A percentile compares a stretch with the other conserved stretches of the same genome.
phyloP scores from a whole-genome alignment of 2,888 invertebrate genomes.

The Gastracanthus pulcherrimus region DNA sequence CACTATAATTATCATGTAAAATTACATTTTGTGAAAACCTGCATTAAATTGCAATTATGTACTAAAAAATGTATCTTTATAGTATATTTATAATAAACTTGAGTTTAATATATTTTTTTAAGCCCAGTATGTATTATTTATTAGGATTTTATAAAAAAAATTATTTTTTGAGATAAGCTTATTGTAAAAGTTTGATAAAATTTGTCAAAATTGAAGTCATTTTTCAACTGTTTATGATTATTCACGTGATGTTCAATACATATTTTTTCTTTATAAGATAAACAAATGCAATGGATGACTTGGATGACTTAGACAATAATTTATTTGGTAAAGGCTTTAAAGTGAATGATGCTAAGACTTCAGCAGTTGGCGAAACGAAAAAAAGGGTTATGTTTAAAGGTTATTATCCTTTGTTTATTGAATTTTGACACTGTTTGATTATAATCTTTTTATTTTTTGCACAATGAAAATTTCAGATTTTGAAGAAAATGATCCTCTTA shows the following conservation, averaged over 20 bases:
- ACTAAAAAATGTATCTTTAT: too few relatives aligned
- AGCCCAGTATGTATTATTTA: too few relatives aligned
- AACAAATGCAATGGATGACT: constrained; percentile 59
- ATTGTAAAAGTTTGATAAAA: too few relatives aligned
- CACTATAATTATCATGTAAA: too few relatives aligned
- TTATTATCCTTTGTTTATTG: constrained; percentile 35
- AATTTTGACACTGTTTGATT: neutral
- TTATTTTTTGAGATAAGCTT: too few relatives aligned
- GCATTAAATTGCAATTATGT: too few relatives aligned
- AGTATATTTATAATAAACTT: too few relatives aligned
- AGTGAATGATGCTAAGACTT: constrained; percentile 44
- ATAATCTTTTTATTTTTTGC: neutral
- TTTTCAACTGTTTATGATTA: neutral
- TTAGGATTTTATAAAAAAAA: too few relatives aligned
- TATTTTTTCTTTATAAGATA: neutral
- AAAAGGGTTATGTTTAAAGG: constrained; percentile 70
- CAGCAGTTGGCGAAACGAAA: constrained; percentile 48
- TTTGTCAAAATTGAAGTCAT: too few relatives aligned
- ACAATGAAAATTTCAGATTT: constrained; percentile 18
- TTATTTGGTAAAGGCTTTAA: constrained; percentile 63
- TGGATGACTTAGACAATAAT: constrained; percentile 68
- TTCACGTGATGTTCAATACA: neutral
- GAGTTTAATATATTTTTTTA: too few relatives aligned
- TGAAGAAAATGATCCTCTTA: constrained; percentile 15
- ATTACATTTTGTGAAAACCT: too few relatives aligned